Evolutionary conservation across 2,113 vertebrate genomes (phyloP).

Genomic region (Jaculus jaculus): DNA sequence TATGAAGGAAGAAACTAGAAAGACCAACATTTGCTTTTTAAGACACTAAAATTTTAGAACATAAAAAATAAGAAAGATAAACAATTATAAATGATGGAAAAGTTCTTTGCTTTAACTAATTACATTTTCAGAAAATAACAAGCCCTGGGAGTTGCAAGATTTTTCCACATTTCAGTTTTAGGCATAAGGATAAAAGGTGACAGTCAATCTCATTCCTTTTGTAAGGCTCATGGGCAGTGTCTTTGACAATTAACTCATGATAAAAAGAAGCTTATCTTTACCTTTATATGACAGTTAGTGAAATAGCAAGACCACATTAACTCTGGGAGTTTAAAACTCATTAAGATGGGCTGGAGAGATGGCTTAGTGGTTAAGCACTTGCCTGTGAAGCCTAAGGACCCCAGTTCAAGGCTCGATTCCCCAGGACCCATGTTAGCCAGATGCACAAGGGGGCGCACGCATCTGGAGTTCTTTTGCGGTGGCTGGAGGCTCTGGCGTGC

Average conservation of each 20-base stretch:
- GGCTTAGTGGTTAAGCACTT: too few relatives aligned
- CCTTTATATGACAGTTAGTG: too few relatives aligned
- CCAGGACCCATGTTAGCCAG: too few relatives aligned
- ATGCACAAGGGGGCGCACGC: too few relatives aligned
- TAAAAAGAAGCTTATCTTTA: too few relatives aligned
- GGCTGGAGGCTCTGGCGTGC: too few relatives aligned
- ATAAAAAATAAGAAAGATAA: background rate
- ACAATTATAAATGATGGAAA: background rate
- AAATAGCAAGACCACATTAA: too few relatives aligned
- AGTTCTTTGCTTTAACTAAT: background rate
- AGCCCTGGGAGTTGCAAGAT: background rate
- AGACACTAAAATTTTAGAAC: background rate
- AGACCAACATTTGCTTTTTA: background rate
- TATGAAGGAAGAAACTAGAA: background rate
- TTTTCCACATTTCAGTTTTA: background rate
- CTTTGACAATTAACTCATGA: background rate
- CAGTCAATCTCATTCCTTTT: background rate
- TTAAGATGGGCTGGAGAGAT: too few relatives aligned
- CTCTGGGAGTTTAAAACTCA: too few relatives aligned
- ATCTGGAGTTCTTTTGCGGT: too few relatives aligned
- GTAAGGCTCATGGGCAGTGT: background rate
- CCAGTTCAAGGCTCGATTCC: too few relatives aligned
- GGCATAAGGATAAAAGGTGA: background rate
- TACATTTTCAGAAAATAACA: background rate
- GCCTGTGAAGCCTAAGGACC: too few relatives aligned